Evolutionary conservation across 2,888 invertebrate species (phyloP), one percentile per base, ranked within the genome.

Genomic region (Rhorus exstirpatorius): DNA sequence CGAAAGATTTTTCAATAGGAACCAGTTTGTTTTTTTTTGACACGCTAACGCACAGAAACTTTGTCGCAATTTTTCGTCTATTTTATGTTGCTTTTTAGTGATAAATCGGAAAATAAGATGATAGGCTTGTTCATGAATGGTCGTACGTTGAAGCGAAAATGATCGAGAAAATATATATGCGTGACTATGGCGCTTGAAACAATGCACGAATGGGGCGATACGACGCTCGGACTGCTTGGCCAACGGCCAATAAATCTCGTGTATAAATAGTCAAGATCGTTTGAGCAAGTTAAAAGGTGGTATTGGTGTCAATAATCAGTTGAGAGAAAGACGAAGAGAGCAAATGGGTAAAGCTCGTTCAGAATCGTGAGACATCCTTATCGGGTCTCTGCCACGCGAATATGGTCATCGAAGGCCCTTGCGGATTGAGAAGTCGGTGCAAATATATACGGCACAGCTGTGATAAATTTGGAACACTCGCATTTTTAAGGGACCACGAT

Each of bases 281-380:
- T 88, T 87, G 85, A 88, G 87, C 88, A 86, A 87, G 84, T 88
- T 89, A 86, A 89, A 82, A 88, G 88, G 87, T 89, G 87, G 14
- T 86, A 87, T 88, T 85, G 83, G 86, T 86, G 88, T 88, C 86
- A 88, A 88, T 86, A 86, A 87, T 87, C 86, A 83, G 79, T 81
- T 84, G 85, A 83, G 77, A 71, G 26, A 63, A 41, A 19, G 38
- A 55, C 14, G 31, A 21, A 35, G 55, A 68, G 24, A 51, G 10
- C 26, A 46, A 24, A 74, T 1, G 53, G 19, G 24, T 1, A 67
- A 17, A 65, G 7, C n/a, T 12, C 12, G 31, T 31, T 1, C 14
- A 21, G 24, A 51, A 21, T 41, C 63, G 44, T 38, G n/a, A 68
- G n/a, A n/a, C 35, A 7, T 67, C 17, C 31, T 19, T 31, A 67